A percentile compares a stretch with the other conserved stretches of the same genome.
Evolutionary conservation across 2,888 invertebrate species (phyloP).

Genomic region (Polymixis lichenea): DNA sequence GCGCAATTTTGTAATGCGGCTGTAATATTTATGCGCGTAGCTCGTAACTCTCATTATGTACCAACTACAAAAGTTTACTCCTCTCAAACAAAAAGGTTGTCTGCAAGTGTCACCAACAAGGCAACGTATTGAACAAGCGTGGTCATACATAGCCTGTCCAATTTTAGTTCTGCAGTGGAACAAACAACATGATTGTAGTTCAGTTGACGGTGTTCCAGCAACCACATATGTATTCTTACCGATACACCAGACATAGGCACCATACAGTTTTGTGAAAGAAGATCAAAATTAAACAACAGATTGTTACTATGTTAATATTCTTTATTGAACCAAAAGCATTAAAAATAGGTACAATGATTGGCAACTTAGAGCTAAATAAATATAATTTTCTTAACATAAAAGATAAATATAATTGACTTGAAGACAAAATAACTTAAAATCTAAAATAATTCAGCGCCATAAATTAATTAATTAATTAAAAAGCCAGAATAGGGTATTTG

Average conservation of each 20-base stretch:
- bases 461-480: conserved; percentile 14
- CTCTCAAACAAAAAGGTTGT: no score
- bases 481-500: conserved; percentile 12
- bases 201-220: neutral
- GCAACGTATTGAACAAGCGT: no score
- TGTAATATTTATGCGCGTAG: neutral
- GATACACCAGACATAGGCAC: no score
- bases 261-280: no score
- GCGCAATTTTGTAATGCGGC: no score
- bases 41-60: neutral
- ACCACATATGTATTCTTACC: no score
- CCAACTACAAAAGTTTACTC: no score
- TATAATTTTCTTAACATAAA: conserved; percentile 55
- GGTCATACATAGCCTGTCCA: no score
- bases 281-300: conserved; percentile 17
- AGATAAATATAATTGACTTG: conserved; percentile 46
- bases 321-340: conserved; percentile 70
- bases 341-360: conserved; percentile 68
- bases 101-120: no score
- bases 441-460: conserved; percentile 23
- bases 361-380: conserved; percentile 69
- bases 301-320: conserved; percentile 56
- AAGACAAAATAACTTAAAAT: conserved; percentile 39
- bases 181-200: neutral
- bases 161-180: no score